Evolutionary conservation across 2,888 invertebrate genomes (phyloP), one percentile per base, ranked within the genome.

Genomic region (Euplagia quadripunctaria): DNA sequence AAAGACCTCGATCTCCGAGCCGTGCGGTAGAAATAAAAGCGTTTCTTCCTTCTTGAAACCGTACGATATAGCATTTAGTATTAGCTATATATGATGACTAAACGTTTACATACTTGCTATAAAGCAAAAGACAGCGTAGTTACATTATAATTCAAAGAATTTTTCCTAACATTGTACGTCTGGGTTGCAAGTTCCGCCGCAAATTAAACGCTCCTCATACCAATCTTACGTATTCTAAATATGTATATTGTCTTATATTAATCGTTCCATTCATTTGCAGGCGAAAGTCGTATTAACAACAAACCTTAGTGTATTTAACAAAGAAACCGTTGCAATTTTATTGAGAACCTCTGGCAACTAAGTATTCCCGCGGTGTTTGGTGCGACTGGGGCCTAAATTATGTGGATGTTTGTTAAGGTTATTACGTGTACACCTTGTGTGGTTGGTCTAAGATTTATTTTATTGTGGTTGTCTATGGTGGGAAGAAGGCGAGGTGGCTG

Each of bases 251-350:
- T 82, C 70, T 84, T 77, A 80, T 81, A 80, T 82, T 85, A 85
- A 83, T 84, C 79, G 85, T 78, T 73, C 81, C 79, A 86, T 82
- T 83, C 82, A 84, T 85, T 82, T 67, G 71, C 72, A 70, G 68
- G 79, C 66, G 84, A 85, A 85, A 83, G 84, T 83, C 82, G 77
- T 82, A 86, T 86, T 85, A 86, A 79, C 76, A 73, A 78, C 82
- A 76, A 85, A 82, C 78, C 73, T 79, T 81, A 86, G 85, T 87
- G 79, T 80, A 85, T 84, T 81, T 82, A 84, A 81, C 86, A 86
- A 87, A 83, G 86, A 86, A 87, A 87, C 86, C 80, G 79, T 85
- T 85, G 85, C 85, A 82, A 87, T 86, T 85, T 83, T 84, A 82
- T 82, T 77, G 81, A 81, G 79, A 75, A 67, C 72, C 77, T 55